phyloP scores from a whole-genome alignment of 2,113 vertebrate genomes.

The Hypomesus transpacificus region DNA sequence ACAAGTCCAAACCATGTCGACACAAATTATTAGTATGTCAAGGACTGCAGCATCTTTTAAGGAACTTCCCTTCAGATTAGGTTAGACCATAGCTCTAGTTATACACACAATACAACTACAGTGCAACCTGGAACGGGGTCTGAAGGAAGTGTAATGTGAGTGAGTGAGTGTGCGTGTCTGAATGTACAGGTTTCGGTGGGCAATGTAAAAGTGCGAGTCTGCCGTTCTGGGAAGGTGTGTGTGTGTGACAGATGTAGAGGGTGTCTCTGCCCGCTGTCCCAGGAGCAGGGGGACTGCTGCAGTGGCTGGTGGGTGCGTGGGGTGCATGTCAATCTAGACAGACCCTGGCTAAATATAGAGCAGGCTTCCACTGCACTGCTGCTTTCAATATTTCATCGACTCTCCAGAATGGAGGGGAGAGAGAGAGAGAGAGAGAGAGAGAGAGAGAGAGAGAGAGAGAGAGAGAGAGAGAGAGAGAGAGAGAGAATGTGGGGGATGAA shows the following conservation, averaged over 20 bases:
- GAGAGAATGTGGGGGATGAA: constrained; percentile 17
- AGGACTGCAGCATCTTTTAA: too few relatives aligned
- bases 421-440: neutral
- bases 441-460: neutral
- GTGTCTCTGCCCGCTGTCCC: neutral
- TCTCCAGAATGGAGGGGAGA: neutral
- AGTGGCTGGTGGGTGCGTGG: constrained; percentile 13
- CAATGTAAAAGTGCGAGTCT: too few relatives aligned
- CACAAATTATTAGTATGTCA: too few relatives aligned
- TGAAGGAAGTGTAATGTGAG: neutral
- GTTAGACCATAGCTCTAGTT: too few relatives aligned
- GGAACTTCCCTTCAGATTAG: too few relatives aligned
- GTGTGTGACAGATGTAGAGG: constrained; percentile 3
- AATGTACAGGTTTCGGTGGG: too few relatives aligned
- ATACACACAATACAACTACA: too few relatives aligned
- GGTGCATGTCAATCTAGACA: constrained; percentile 16
- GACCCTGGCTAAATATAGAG: constrained; percentile 59
- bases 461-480: neutral
- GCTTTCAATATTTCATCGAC: constrained; percentile 70
- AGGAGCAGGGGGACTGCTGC: neutral
- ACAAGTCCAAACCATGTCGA: neutral
- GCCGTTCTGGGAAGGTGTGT: too few relatives aligned
- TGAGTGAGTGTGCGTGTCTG: neutral
- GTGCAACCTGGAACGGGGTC: neutral
- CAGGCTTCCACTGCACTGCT: constrained; percentile 44